Evolutionary conservation across 2,797 vertebrate genomes (phyloP).

Genomic region (Lagocephalus sceleratus): DNA sequence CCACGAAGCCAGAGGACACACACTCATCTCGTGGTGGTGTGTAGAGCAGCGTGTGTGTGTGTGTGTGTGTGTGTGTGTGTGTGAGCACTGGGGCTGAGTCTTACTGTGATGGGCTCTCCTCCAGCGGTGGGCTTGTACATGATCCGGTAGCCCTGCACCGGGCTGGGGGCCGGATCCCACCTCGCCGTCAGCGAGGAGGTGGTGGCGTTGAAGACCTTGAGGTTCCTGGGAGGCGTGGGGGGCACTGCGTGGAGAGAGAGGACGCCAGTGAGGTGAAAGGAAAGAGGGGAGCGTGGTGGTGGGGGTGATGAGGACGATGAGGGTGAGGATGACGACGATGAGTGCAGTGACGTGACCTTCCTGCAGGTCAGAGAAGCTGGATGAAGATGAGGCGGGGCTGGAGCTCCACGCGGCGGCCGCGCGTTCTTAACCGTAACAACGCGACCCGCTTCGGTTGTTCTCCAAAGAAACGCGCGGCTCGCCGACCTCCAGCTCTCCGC

Average conservation of each 20-base stretch:
- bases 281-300: slow-evolving; percentile 1
- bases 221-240: slow-evolving; percentile 83
- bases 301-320: slow-evolving; percentile 6
- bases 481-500: slow-evolving; percentile 11
- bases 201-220: slow-evolving; percentile 90
- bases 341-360: slow-evolving; percentile 16
- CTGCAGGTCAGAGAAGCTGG: slow-evolving; percentile 33
- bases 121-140: slow-evolving; percentile 77
- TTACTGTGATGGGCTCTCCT: slow-evolving; percentile 79
- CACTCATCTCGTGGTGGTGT: slow-evolving; percentile 1
- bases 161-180: slow-evolving; percentile 88
- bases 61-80: no score
- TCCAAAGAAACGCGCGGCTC: not conserved
- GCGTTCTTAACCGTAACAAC: no score
- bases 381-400: slow-evolving; percentile 28
- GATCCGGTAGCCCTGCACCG: slow-evolving; percentile 87
- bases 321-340: slow-evolving; percentile 21
- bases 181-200: slow-evolving; percentile 83
- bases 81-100: no score
- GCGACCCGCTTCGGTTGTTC: no score
- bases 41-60: slow-evolving; percentile 14
- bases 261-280: slow-evolving; percentile 10
- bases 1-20: slow-evolving; percentile 3
- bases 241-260: slow-evolving; percentile 67
- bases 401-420: slow-evolving; percentile 22